A percentile compares a stretch with the other conserved stretches of the same genome.
Conservation (phyloP, 1,140 invertebrate species). For the Bemisia tabaci region DNA sequence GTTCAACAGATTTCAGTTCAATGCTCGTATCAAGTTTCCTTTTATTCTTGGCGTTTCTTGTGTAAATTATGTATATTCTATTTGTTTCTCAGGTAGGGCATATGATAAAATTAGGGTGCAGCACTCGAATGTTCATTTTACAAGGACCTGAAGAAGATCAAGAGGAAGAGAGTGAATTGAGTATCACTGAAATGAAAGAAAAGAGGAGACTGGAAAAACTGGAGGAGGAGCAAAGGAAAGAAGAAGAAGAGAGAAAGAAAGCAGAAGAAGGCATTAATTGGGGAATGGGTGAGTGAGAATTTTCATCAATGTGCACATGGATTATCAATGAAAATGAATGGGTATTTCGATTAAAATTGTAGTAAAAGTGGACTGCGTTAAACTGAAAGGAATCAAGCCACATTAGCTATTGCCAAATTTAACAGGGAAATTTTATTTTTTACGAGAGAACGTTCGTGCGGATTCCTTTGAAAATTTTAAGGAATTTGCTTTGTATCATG, state of each 20-base stretch:
- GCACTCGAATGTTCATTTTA: conserved; percentile 69
- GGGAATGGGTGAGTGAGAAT: conserved; percentile 59
- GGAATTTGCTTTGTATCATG: no score
- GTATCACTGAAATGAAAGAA: conserved; percentile 65
- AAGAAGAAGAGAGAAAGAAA: conserved; percentile 23
- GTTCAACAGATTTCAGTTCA: no score
- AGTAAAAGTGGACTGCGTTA: conserved; percentile 3
- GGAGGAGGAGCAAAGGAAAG: conserved; percentile 37
- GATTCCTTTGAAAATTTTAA: no score
- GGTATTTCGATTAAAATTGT: background rate
- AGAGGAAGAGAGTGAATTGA: conserved; percentile 70
- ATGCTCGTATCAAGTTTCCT: no score
- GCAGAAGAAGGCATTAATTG: conserved; percentile 64
- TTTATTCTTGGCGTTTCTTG: conserved; percentile 1
- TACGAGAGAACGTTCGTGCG: no score
- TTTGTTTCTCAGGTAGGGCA: conserved; percentile 53
- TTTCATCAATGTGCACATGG: background rate
- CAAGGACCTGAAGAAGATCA: conserved; percentile 71
- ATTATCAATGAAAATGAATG: background rate
- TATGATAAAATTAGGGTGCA: conserved; percentile 83
- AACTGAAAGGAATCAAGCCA: no score
- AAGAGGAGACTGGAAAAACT: conserved; percentile 41
- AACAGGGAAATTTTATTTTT: no score
- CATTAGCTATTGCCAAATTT: no score
- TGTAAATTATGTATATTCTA: no score